Evolutionary conservation across 2,797 vertebrate genomes (phyloP), one percentile per base, ranked within the genome.

Genomic region (Oceanodroma leucorhoa): DNA sequence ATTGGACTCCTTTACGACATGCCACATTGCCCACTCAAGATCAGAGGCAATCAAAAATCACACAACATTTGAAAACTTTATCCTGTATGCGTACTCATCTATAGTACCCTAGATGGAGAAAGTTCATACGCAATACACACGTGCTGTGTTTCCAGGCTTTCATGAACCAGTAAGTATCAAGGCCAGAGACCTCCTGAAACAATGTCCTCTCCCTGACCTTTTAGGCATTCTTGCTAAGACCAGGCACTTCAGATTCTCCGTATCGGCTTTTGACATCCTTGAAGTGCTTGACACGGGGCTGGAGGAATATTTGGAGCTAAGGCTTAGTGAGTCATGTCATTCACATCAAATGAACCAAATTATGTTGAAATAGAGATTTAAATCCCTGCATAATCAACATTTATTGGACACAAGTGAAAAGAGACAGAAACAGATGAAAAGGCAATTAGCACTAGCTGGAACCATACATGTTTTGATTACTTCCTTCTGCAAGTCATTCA

Each of bases 231-330:
- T 54, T 61, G 51, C 83, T 83, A 89, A 87, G 73, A 85, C 61
- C 38, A 80, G 60, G 90, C 91, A 92, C 86, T 96, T 87, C 79
- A 92, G 54, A 84, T 86, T 90, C 85, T 48, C 62, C 22, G 0
- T 84, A 84, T 90, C 80, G 86, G 85, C 93, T 95, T 94, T 32
- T 88, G 83, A 95, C 36, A 79, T 83, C 87, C 91, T 72, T 92
- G 73, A 95, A 94, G 70, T 70, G 66, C 80, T 90, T 88, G 77
- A 94, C 66, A 79, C 1, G 2, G 58, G 55, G 62, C 38, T 72
- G 73, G 32, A 80, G 77, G 64, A 83, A 73, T 87, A 95, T 72
- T 46, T 85, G 70, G 36, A 94, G 76, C 73, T 82, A n/a, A 91
- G 64, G 67, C 67, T 78, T 70, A 88, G 62, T 4, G 22, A 77